These are phyloP conservation scores for Apostichopus californicus DNA, from an alignment of 35 echinoderm and acorn worm species.

Conservation along the genomic window DNA sequence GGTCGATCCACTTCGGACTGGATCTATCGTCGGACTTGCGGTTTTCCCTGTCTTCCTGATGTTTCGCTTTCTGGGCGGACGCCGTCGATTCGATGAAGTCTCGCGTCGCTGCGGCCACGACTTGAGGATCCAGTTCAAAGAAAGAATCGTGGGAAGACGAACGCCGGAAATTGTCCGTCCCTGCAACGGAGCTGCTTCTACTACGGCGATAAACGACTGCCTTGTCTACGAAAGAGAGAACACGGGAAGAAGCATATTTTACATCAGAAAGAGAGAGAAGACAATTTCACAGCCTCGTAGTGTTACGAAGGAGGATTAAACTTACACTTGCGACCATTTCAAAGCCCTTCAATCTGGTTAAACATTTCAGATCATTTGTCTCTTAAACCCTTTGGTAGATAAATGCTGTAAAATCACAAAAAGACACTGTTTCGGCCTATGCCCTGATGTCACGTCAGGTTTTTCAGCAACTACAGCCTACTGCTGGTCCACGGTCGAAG, in stretches of 20 bases:
- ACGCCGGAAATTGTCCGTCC: slow-evolving; percentile 56
- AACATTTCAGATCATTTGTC: no score
- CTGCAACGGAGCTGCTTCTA: slow-evolving; percentile 72
- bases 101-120: slow-evolving; percentile 74
- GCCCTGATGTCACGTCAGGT: no score
- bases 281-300: no score
- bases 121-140: slow-evolving; percentile 72
- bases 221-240: slow-evolving; percentile 5
- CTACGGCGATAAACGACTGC: slow-evolving; percentile 9
- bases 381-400: not conserved
- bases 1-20: slow-evolving; percentile 86
- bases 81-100: slow-evolving; percentile 61
- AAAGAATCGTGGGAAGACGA: slow-evolving; percentile 87
- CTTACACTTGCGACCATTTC: no score
- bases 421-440: no score
- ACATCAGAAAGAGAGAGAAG: no score
- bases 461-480: no score
- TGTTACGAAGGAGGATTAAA: no score
- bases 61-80: slow-evolving; percentile 32
- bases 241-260: no score
- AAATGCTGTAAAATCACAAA: not conserved
- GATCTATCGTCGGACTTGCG: slow-evolving; percentile 46
- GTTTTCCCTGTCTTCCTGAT: slow-evolving; percentile 51
- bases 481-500: no score
- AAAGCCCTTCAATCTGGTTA: no score